Evolutionary conservation across 2,113 vertebrate species (phyloP).

Genomic region (Microcebus jonahi): DNA sequence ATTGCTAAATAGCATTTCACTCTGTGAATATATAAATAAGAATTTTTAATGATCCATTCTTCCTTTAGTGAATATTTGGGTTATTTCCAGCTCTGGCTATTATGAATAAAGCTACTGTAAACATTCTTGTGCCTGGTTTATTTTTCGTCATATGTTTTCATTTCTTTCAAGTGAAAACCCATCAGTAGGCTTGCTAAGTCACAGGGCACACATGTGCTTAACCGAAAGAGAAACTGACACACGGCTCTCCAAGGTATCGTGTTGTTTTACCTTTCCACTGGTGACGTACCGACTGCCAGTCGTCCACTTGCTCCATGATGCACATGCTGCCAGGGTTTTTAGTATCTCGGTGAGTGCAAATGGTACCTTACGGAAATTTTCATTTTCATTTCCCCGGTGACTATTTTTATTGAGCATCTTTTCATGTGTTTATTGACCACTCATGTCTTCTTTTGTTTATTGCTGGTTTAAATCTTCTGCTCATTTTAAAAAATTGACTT

Average conservation of each 20-base stretch:
- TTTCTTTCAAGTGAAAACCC: background rate
- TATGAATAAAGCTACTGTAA: background rate
- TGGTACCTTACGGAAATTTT: background rate
- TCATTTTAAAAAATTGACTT: background rate
- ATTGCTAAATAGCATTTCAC: background rate
- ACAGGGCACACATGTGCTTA: fast-evolving
- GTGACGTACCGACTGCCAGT: fast-evolving
- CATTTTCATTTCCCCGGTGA: background rate
- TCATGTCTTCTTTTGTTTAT: background rate
- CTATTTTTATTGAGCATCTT: background rate
- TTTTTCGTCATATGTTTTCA: background rate
- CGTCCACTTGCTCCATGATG: fast-evolving
- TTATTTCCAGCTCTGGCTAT: background rate
- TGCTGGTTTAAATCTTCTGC: background rate
- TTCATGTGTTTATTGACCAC: background rate
- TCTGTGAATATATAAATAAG: background rate
- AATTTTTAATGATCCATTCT: background rate
- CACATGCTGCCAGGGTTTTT: fast-evolving
- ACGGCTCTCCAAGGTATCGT: fast-evolving
- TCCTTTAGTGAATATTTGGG: background rate
- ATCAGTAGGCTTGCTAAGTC: background rate
- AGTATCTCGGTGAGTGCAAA: background rate
- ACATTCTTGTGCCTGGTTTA: background rate
- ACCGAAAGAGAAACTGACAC: background rate
- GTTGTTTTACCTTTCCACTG: fast-evolving